Evolutionary conservation across 2,797 vertebrate species (phyloP), one percentile per base, ranked within the genome.

Genomic region (Pantherophis vulpinus): DNA sequence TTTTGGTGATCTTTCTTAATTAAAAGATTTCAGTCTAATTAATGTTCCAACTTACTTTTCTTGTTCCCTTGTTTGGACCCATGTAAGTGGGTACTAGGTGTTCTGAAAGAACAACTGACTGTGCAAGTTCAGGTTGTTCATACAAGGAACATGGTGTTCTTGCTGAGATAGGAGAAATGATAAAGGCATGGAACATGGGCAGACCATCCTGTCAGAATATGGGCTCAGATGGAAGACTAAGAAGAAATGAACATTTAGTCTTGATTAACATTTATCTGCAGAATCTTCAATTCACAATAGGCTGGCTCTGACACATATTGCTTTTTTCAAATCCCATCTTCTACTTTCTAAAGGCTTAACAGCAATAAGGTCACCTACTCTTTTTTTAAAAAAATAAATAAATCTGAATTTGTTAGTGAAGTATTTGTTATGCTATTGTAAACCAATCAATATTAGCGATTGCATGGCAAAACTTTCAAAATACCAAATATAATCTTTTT

Each of bases 21-120:
- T 93, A 93, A 93, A 93, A 93, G 51, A 89, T 93, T 93, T 93
- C 70, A 89, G 86, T 93, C 87, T 91, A 63, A 91, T 87, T 86
- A 89, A 91, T 63, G 59, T 59, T 12, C 58, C 90, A 89, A 47
- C 70, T 59, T 79, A 90, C 51, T 47, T 86, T 89, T 93, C 89
- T 89, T 89, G 70, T 70, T 47, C 87, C 70, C 70, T 91, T 89
- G 58, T 93, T 93, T 91, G 83, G 47, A 91, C 59, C 55, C 87
- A 54, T 87, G 12, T 86, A 74, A 74, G 55, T 83, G 20, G 79
- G 42, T 63, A 27, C 32, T 79, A 47, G n/a, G 27, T 56, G 42
- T 91, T 91, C 51, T 86, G 58, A 91, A 47, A 56, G 47, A 42
- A 91, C 55, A 93, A 25, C 51, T 63, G 16, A 58, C 58, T n/a